A percentile compares a stretch with the other conserved stretches of the same genome.
phyloP scores from a whole-genome alignment of 2,888 invertebrate species.

The Himalopsyche tibetana region DNA sequence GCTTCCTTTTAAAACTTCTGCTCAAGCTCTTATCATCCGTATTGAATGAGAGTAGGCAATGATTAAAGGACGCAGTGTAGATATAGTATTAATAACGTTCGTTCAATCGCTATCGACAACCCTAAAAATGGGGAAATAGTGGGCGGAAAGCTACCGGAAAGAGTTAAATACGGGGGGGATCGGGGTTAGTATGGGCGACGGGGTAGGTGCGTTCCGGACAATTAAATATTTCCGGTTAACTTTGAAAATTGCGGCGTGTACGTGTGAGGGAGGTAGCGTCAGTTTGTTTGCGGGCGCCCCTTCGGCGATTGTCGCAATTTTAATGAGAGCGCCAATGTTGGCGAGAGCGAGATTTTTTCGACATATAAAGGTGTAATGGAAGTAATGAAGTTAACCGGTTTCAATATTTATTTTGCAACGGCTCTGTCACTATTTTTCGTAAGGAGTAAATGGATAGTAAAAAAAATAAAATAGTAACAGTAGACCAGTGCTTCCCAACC shows the following conservation, averaged over 20 bases:
- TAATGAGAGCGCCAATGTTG: not conserved
- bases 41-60: no score
- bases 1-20: no score
- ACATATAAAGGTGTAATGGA: not conserved
- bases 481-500: no score
- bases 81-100: no score
- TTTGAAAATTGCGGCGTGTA: conserved; percentile 30
- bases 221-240: conserved; percentile 34
- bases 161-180: not conserved
- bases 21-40: no score
- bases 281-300: conserved; percentile 10
- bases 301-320: conserved; percentile 29
- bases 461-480: no score
- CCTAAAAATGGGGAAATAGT: not conserved
- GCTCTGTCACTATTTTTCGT: no score
- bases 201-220: conserved; percentile 34
- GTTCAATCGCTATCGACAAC: not conserved
- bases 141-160: not conserved
- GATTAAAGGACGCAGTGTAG: no score
- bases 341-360: not conserved
- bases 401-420: no score
- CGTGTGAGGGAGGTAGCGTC: conserved; percentile 1
- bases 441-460: no score
- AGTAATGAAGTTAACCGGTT: not conserved
- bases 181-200: conserved; percentile 11